A percentile compares a stretch with the other conserved stretches of the same genome.
These are phyloP conservation scores for Proteles cristata DNA, from an alignment of 2,113 vertebrate species.

Conservation along the genomic window DNA sequence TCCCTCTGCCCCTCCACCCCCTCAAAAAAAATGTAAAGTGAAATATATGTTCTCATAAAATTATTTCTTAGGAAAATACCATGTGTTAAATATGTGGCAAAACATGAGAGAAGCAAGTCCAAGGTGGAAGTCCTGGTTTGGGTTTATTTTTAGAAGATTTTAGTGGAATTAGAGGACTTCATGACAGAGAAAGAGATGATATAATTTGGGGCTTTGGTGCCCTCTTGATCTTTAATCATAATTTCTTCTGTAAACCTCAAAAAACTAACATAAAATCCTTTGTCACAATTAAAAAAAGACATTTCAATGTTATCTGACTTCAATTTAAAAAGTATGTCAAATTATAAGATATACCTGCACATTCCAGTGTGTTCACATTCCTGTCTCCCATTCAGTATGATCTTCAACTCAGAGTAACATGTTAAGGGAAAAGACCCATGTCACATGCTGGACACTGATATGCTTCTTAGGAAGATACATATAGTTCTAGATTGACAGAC, in stretches of 20 bases:
- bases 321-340: background rate
- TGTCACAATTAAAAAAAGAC: background rate
- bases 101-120: background rate
- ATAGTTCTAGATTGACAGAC: background rate
- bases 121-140: background rate
- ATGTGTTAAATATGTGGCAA: background rate
- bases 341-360: background rate
- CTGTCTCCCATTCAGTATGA: background rate
- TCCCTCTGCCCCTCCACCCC: too few relatives aligned
- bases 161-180: background rate
- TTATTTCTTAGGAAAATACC: background rate
- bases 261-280: background rate
- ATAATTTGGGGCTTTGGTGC: background rate
- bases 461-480: background rate
- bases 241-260: background rate
- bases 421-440: background rate
- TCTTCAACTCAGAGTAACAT: background rate
- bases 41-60: background rate
- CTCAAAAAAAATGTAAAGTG: background rate
- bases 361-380: background rate
- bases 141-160: slow-evolving; percentile 41
- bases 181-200: background rate
- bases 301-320: background rate
- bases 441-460: background rate
- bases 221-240: background rate